Evolutionary conservation across 1,140 invertebrate genomes (phyloP).

Genomic region (Caenorhabditis brenneri): DNA sequence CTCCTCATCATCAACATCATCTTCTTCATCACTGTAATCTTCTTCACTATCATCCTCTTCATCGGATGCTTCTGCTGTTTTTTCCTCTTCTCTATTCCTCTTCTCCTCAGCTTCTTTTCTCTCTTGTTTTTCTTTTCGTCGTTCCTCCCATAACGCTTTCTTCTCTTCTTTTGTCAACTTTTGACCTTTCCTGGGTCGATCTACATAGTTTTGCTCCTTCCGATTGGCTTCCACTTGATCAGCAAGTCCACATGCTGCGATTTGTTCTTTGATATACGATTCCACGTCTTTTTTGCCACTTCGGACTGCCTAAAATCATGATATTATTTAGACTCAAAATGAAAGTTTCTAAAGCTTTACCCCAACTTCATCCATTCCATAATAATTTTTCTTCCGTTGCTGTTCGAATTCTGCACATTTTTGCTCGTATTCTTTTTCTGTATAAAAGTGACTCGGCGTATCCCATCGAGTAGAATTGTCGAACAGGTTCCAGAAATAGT

Average conservation of each 20-base stretch:
- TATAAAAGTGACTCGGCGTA: background rate
- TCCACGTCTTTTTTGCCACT: background rate
- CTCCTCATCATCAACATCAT: background rate
- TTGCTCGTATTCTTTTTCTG: background rate
- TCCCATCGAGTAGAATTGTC: slow-evolving; percentile 14
- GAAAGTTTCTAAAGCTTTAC: background rate
- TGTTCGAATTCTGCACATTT: slow-evolving; percentile 4
- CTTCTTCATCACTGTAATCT: background rate
- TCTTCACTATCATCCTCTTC: background rate
- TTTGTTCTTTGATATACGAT: background rate
- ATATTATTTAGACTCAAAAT: background rate
- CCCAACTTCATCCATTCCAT: slow-evolving; percentile 29
- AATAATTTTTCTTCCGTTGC: slow-evolving; percentile 30
- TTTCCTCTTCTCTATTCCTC: background rate
- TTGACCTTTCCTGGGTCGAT: background rate
- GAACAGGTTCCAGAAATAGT: slow-evolving; percentile 12
- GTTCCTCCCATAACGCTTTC: slow-evolving; percentile 9
- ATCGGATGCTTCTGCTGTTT: background rate
- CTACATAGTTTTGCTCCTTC: slow-evolving; percentile 10
- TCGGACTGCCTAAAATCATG: background rate
- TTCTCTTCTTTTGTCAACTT: slow-evolving; percentile 17
- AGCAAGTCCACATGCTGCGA: background rate
- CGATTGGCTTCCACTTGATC: background rate
- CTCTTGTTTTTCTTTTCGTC: background rate
- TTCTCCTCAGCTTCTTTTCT: background rate